Evolutionary conservation across 2,113 vertebrate genomes (phyloP).

Genomic region (Procavia capensis): DNA sequence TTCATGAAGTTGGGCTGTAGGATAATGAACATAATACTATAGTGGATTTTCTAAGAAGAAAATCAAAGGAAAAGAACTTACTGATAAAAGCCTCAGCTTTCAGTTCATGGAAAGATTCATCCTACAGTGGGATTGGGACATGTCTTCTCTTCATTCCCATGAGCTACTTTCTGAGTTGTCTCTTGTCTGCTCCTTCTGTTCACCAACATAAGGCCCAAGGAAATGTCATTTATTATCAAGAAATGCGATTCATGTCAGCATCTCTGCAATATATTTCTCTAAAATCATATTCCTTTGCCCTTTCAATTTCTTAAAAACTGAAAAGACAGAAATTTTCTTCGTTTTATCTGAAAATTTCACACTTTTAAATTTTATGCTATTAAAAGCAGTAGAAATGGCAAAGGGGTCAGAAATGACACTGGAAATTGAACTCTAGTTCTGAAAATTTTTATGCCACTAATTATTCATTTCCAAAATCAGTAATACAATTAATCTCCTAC

Average conservation of each 20-base stretch:
- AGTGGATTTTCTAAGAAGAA: not conserved
- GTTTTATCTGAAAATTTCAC: constrained; percentile 27
- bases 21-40: not conserved
- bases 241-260: not conserved
- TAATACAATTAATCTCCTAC: not conserved
- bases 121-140: accelerated
- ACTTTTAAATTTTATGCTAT: constrained; percentile 25
- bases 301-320: constrained; percentile 10
- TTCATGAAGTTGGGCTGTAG: not conserved
- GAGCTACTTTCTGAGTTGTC: not conserved
- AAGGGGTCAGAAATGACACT: not conserved
- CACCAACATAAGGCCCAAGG: not conserved
- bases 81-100: not conserved
- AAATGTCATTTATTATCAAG: not conserved
- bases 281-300: not conserved
- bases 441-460: not conserved
- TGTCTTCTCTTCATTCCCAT: not conserved
- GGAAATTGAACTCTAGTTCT: not conserved
- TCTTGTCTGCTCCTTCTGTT: not conserved
- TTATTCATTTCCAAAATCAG: not conserved
- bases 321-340: not conserved
- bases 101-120: not conserved
- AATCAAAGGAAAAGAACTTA: not conserved
- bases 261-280: not conserved
- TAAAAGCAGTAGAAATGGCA: not conserved